Evolutionary conservation across 2,113 vertebrate genomes (phyloP), one percentile per base, ranked within the genome.

Genomic region (Phalacrocorax brasilianus): DNA sequence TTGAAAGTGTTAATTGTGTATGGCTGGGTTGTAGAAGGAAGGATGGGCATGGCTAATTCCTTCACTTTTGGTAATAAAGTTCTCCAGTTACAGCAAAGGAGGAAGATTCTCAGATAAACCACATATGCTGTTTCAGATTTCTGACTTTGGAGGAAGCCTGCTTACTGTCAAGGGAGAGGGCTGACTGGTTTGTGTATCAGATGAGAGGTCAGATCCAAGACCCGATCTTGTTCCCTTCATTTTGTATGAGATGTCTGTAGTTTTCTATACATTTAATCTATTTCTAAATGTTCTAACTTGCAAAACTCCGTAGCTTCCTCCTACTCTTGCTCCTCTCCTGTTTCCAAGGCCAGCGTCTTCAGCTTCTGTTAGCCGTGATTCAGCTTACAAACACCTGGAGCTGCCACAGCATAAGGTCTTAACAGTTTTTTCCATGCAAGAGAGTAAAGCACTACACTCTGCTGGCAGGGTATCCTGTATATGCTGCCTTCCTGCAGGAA

Each of bases 401-500:
- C 52, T 86, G 88, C 59, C 45, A 13, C 27, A 86, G 53, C n/a
- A 7, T 35, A 52, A 89, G 40, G 32, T 75, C 47, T 22, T 86
- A 49, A 45, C 5, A 24, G 12, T 14, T 90, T 90, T 83, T 81
- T 49, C 88, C 49, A 35, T 42, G 23, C 56, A 42, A 68, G n/a
- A 47, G 82, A 52, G 35, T 2, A 55, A 68, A 86, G 79, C 59
- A 18, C 27, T 68, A 3, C 27, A 14, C 22, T 83, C 38, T 84
- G 65, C 77, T 95, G 79, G 86, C 88, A 84, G 78, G 35, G 65
- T 20, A 53, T 93, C 85, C 88, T 75, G 58, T 38, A 27, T 10
- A 5, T 52, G 65, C 65, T 88, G 90, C 47, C 63, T 77, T 92
- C 88, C 83, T 93, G 49, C 91, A 82, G 80, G 96, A 96, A 91